Percentiles rank a stretch among this genome's conserved stretches.
These are phyloP conservation scores for Sarcophaga caerulescens DNA, from an alignment of 2,888 invertebrate genomes.

Conservation along the genomic window DNA sequence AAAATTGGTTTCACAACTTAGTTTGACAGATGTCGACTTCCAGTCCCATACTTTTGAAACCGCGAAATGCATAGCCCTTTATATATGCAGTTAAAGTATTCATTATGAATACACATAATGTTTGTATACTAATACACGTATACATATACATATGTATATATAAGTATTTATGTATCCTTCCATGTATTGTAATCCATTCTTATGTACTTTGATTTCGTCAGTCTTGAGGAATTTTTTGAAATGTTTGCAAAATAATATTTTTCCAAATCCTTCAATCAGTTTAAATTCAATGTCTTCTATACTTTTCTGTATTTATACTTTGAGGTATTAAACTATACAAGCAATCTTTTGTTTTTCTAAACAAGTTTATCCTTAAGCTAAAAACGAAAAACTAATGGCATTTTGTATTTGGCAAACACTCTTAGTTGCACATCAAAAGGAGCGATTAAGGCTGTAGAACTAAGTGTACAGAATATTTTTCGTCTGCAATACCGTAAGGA, in stretches of 20 bases:
- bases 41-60: too few relatives aligned
- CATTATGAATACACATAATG: too few relatives aligned
- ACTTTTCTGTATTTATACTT: neutral
- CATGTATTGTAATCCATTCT: neutral
- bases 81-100: too few relatives aligned
- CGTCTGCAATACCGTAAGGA: too few relatives aligned
- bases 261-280: neutral
- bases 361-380: neutral
- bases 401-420: too few relatives aligned
- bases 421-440: too few relatives aligned
- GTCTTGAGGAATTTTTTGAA: neutral
- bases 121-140: neutral
- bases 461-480: too few relatives aligned
- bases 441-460: too few relatives aligned
- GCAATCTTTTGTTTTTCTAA: neutral
- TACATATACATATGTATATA: neutral
- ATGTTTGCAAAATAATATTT: neutral
- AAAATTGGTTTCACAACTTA: too few relatives aligned
- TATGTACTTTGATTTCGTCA: slow-evolving; percentile 1
- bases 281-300: neutral
- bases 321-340: neutral
- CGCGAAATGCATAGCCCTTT: too few relatives aligned
- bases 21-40: too few relatives aligned
- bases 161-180: neutral
- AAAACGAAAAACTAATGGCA: too few relatives aligned